These are phyloP conservation scores for Orthosia cruda DNA, from an alignment of 2,888 invertebrate species.

Conservation along the genomic window DNA sequence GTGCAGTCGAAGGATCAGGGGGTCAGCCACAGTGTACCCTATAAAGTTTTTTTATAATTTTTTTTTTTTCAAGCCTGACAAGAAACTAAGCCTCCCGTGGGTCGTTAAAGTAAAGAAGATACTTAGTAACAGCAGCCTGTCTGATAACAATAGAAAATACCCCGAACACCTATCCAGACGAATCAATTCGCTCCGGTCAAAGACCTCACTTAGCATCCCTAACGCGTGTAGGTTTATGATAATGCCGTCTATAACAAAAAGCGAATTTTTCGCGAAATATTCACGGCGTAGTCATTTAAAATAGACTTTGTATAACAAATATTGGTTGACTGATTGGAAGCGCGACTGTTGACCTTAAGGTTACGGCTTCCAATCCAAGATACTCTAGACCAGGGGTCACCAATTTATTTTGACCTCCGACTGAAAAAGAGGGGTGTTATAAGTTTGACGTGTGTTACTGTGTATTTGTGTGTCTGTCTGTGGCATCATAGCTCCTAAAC, in stretches of 20 bases:
- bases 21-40: too few species aligned
- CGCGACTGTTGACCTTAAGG: neutral
- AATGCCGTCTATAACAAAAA: slow-evolving; percentile 10
- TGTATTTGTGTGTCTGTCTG: too few species aligned
- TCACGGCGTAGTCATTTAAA: neutral
- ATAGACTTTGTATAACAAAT: neutral
- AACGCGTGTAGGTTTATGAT: slow-evolving; percentile 16
- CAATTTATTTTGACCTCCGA: too few species aligned
- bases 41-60: too few species aligned
- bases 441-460: too few species aligned
- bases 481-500: too few species aligned
- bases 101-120: neutral
- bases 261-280: neutral
- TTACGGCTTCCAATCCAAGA: neutral
- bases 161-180: slow-evolving; percentile 9
- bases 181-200: slow-evolving; percentile 39
- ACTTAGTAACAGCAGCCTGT: neutral
- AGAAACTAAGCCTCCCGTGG: neutral
- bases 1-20: too few species aligned
- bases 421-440: too few species aligned
- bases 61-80: too few species aligned
- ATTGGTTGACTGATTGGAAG: neutral
- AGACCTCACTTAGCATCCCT: slow-evolving; percentile 24
- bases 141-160: neutral
- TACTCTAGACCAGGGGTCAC: too few species aligned